Percentiles rank a stretch among this genome's conserved stretches.
Evolutionary conservation across 2,797 vertebrate species (phyloP).

Genomic region (Falco biarmicus): DNA sequence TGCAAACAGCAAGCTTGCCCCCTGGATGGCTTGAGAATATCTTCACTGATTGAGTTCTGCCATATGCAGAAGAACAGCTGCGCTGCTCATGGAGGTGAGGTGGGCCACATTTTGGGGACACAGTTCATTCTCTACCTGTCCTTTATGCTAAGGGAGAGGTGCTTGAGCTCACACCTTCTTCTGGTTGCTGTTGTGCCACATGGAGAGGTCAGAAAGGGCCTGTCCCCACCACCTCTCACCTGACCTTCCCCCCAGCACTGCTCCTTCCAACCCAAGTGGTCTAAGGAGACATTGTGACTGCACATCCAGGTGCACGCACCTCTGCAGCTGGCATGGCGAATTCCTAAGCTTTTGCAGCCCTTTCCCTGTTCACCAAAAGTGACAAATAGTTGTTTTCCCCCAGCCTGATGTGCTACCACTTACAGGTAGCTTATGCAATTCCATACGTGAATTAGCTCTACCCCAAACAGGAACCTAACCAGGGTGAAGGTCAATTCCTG

Average conservation of each 20-base stretch:
- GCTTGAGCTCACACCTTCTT: neutral
- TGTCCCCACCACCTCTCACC: neutral
- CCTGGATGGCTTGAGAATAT: neutral
- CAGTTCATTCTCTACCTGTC: neutral
- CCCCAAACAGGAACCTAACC: neutral
- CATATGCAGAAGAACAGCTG: neutral
- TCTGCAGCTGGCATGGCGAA: accelerated
- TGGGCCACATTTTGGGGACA: neutral
- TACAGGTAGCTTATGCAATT: slow-evolving; percentile 22
- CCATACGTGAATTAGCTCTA: neutral
- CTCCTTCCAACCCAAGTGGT: neutral
- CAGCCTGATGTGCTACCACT: neutral
- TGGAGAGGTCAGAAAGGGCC: neutral
- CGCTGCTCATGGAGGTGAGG: neutral
- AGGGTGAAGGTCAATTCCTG: slow-evolving; percentile 39
- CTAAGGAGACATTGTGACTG: accelerated
- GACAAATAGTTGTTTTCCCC: neutral
- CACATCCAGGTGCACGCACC: neutral
- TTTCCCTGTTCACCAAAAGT: neutral
- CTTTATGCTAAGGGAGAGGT: neutral
- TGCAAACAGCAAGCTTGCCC: neutral
- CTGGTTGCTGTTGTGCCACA: neutral
- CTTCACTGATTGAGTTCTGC: accelerated
- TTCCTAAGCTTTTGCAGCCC: neutral
- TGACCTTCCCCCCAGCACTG: neutral